Base-by-base conservation (phyloP, 1,140 invertebrate genomes). In the Trichonephila clavata region DNA sequence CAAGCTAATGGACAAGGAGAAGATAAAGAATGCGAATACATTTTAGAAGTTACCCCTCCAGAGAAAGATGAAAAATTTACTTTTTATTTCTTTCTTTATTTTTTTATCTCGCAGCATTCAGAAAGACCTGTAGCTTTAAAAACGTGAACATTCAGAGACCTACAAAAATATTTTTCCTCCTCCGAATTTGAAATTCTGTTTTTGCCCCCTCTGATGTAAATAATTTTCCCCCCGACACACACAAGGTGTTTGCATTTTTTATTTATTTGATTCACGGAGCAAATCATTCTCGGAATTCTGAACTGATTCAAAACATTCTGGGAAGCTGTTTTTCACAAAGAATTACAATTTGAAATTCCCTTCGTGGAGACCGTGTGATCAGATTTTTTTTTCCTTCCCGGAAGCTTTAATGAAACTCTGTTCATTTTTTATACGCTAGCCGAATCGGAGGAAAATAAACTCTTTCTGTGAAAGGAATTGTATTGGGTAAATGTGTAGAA, bases 291-390 rank as follows among this genome's bases (percentile, higher is more conserved):
- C 8, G 63, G 84, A 86, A 86, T 86, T 86, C 60, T 86, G 50
- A 86, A 63, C 57, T 86, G 84, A 86, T 63, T 63, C 60, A 86
- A 86, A 86, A 86, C 60, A 63, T 86, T 83, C 81, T 14, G 81
- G 10, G 10, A 39, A 13, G 57, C 84, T 86, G 60, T 39, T 86
- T 63, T 63, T 63, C 57, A 63, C 57, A 32, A 86, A 86, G 84
- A 83, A 86, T 86, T 63, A 86, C 84, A 86, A 86, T 86, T 86
- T 86, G 84, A 86, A 86, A 86, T 86, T 86, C 84, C 32, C 59
- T 27, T 63, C 84, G 84, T 43, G 84, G 18, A 27, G 63, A n/a
- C n/a, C 24, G 27, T 16, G 61, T 86, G 84, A 86, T 86, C 84
- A 63, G 60, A 61, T n/a, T 86, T 86, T 86, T 86, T 61, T 27